phyloP scores from a whole-genome alignment of 1,140 invertebrate species.

The Cardiocondyla obscurior region DNA sequence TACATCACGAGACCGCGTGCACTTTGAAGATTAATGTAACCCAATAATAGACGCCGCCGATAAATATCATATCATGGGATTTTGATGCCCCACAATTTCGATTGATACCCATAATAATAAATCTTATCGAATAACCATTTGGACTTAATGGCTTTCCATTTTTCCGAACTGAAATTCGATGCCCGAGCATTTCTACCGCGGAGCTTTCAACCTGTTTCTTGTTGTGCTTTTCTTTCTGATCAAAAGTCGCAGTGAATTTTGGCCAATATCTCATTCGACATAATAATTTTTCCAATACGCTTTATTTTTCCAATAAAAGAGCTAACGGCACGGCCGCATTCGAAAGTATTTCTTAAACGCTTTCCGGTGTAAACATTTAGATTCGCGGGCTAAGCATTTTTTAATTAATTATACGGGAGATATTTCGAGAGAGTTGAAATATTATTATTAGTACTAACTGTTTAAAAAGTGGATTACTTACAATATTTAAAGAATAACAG shows the following conservation, averaged over 20 bases:
- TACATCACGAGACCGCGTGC: background rate
- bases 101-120: conserved; percentile 32
- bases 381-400: background rate
- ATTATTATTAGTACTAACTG: too few relatives aligned
- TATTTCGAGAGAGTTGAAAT: background rate
- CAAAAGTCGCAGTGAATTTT: conserved; percentile 5
- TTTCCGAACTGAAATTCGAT: conserved; percentile 61
- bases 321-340: background rate
- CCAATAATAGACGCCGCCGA: background rate
- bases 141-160: conserved; percentile 64
- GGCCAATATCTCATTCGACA: background rate
- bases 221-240: background rate
- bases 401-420: background rate
- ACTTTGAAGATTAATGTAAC: conserved; percentile 14
- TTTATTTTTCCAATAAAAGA: too few relatives aligned
- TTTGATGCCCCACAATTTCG: conserved; percentile 26
- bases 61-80: conserved; percentile 31
- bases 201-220: conserved; percentile 14
- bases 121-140: conserved; percentile 68
- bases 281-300: conserved; percentile 33
- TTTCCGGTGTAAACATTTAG: background rate
- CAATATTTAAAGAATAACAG: background rate
- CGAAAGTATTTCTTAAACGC: background rate
- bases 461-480: background rate
- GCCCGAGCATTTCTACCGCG: background rate